Conservation (phyloP, 1,140 invertebrate species). For the Phortica variegata region DNA sequence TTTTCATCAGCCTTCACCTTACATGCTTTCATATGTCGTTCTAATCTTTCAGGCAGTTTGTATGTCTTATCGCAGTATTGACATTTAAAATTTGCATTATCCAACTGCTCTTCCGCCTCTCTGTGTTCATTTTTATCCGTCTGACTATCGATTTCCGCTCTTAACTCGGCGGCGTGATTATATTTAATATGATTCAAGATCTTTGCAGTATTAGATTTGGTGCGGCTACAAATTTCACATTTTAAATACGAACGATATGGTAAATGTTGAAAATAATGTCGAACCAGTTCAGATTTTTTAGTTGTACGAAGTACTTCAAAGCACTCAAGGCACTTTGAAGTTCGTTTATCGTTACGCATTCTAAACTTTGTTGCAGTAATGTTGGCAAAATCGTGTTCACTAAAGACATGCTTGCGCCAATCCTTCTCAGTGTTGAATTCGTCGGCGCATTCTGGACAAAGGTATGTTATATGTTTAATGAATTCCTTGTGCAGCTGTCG, state of each 20-base stretch:
- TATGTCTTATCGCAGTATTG: too few species aligned
- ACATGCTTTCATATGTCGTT: too few species aligned
- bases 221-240: conserved; percentile 38
- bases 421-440: conserved; percentile 33
- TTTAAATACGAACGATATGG: conserved; percentile 45
- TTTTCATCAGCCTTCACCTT: too few species aligned
- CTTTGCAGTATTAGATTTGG: conserved; percentile 47
- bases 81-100: too few species aligned
- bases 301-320: conserved; percentile 28
- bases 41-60: too few species aligned
- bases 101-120: too few species aligned
- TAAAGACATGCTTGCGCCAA: conserved; percentile 42
- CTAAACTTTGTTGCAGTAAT: conserved; percentile 43
- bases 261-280: conserved; percentile 46
- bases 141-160: too few species aligned
- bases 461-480: conserved; percentile 26
- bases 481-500: conserved; percentile 9
- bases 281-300: conserved; percentile 29
- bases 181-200: conserved; percentile 43
- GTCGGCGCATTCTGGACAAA: conserved; percentile 45
- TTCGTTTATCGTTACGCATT: conserved; percentile 22
- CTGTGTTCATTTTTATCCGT: too few species aligned
- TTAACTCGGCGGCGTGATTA: too few species aligned
- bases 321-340: conserved; percentile 36
- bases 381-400: conserved; percentile 42